Evolutionary conservation across 2,797 vertebrate species (phyloP).

Genomic region (Enteromius thamalakanensis): DNA sequence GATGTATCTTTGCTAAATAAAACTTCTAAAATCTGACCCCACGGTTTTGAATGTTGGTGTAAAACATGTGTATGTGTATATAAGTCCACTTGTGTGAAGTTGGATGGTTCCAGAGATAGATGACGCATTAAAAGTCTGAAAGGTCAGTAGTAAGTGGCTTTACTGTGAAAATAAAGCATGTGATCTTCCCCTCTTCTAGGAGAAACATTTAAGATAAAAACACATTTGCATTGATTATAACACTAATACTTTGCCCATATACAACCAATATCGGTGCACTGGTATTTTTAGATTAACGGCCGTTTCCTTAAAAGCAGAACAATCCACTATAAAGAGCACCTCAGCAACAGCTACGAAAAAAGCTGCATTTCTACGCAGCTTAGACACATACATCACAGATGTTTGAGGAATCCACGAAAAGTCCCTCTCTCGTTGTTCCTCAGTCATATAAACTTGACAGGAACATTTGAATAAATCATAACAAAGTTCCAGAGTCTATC

Average conservation of each 20-base stretch:
- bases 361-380: slow-evolving; percentile 48
- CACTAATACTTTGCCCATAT: neutral
- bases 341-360: slow-evolving; percentile 34
- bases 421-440: neutral
- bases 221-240: slow-evolving; percentile 12
- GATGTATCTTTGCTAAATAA: neutral
- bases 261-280: neutral
- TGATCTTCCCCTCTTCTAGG: neutral
- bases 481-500: slow-evolving; percentile 31
- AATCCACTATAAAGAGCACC: slow-evolving; percentile 15
- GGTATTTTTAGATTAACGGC: slow-evolving; percentile 22
- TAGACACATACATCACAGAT: slow-evolving; percentile 64
- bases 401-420: slow-evolving; percentile 47
- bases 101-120: neutral
- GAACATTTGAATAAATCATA: slow-evolving; percentile 20
- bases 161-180: slow-evolving; percentile 26
- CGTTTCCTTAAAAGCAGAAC: slow-evolving; percentile 4
- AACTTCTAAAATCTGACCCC: neutral
- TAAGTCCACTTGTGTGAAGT: slow-evolving; percentile 1
- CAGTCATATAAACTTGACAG: slow-evolving; percentile 6
- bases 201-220: slow-evolving; percentile 32
- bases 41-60: neutral
- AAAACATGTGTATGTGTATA: neutral
- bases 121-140: slow-evolving; percentile 12
- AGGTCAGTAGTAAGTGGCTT: slow-evolving; percentile 25